Conservation (phyloP, 1,140 invertebrate genomes). For the Drosophila rhopaloa region DNA sequence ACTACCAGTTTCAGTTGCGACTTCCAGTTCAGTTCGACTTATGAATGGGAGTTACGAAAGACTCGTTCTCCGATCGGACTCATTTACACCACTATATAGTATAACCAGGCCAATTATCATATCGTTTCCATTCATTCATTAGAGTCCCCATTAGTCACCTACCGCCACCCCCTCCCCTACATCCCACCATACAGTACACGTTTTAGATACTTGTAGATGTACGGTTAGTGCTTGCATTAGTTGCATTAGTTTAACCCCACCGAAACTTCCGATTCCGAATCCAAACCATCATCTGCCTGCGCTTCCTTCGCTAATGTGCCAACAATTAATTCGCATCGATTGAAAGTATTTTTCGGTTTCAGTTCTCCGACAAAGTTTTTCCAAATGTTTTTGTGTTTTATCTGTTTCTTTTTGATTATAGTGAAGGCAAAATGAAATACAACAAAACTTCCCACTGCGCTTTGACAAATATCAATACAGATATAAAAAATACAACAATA, state of each 20-base stretch:
- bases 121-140: constrained; percentile 46
- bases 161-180: constrained; percentile 1
- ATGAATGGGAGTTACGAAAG: constrained; percentile 56
- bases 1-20: constrained; percentile 5
- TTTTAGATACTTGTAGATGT: constrained; percentile 11
- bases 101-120: constrained; percentile 61
- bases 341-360: constrained; percentile 40
- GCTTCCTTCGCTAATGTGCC: constrained; percentile 37
- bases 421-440: constrained; percentile 84
- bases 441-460: constrained; percentile 85
- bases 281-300: constrained; percentile 37
- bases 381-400: constrained; percentile 56
- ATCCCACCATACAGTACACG: constrained; percentile 6
- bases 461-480: constrained; percentile 73
- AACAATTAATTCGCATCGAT: constrained; percentile 52
- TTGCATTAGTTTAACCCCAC: constrained; percentile 35
- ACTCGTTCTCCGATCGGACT: constrained; percentile 29
- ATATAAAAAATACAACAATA: constrained; percentile 33
- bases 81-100: constrained; percentile 45
- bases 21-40: constrained; percentile 13
- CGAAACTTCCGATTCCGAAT: constrained; percentile 14
- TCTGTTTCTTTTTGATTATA: constrained; percentile 75
- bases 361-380: constrained; percentile 49
- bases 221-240: constrained; percentile 30
- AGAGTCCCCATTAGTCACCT: constrained; percentile 56